Evolutionary conservation across 2,888 invertebrate species (phyloP).

Genomic region (Blera fallax): DNA sequence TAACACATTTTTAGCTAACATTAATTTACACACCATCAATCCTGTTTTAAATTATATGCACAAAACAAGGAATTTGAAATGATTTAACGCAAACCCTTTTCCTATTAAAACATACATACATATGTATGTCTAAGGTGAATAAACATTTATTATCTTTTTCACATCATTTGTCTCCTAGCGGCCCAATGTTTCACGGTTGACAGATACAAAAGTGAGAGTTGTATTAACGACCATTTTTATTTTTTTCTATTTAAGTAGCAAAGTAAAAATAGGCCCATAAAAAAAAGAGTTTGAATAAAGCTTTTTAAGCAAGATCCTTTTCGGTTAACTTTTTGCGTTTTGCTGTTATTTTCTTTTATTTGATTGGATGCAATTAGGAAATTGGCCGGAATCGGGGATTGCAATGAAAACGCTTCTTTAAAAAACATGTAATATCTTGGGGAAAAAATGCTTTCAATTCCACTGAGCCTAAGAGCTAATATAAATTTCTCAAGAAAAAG

Average conservation of each 20-base stretch:
- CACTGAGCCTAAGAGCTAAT: background rate
- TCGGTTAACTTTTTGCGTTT: background rate
- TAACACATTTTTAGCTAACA: background rate
- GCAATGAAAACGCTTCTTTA: background rate
- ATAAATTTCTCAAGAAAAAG: background rate
- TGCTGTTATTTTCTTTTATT: background rate
- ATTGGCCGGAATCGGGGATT: background rate
- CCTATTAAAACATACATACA: background rate
- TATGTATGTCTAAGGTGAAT: too few species aligned
- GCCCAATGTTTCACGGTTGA: background rate
- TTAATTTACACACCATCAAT: background rate
- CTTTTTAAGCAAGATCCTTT: background rate
- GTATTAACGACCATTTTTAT: background rate
- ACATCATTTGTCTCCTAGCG: background rate
- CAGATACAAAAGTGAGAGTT: background rate
- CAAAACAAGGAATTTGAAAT: background rate
- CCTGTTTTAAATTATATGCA: background rate
- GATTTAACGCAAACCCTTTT: background rate
- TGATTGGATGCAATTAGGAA: background rate
- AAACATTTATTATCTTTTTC: background rate
- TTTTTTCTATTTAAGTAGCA: background rate
- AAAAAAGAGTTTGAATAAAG: background rate
- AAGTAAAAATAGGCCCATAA: background rate
- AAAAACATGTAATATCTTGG: background rate
- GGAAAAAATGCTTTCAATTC: background rate